These are phyloP conservation scores for Rotaria macrura DNA, from an alignment of 2,888 invertebrate genomes.

Conservation along the genomic window DNA sequence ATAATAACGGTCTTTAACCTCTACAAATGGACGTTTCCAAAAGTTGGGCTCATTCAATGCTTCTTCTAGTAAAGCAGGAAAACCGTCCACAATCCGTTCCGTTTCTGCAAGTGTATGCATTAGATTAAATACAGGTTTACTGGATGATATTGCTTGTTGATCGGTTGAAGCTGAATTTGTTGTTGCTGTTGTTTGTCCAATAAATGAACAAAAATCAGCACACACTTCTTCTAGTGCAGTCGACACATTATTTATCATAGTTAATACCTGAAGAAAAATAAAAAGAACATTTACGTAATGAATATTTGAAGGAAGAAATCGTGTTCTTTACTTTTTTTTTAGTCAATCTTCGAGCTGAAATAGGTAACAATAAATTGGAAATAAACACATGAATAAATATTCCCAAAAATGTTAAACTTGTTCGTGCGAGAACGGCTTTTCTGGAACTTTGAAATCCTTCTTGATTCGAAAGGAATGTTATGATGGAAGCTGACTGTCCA, in stretches of 20 bases:
- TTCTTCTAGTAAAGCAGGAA: neutral
- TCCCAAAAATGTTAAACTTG: slow-evolving; percentile 10
- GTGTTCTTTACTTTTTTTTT: neutral
- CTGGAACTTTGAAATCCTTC: neutral
- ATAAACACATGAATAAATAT: neutral
- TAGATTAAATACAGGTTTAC: neutral
- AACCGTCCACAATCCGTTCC: neutral
- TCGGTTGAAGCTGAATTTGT: neutral
- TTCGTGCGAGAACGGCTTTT: neutral
- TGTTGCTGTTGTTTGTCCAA: neutral
- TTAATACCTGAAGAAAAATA: neutral
- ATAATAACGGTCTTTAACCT: neutral
- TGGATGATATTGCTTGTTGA: neutral
- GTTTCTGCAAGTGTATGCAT: neutral
- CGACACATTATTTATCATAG: neutral
- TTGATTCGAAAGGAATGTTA: neutral
- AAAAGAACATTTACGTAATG: neutral
- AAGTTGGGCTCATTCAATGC: neutral
- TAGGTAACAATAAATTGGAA: neutral
- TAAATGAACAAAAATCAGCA: slow-evolving; percentile 6
- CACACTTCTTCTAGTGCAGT: neutral
- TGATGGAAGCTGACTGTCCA: neutral
- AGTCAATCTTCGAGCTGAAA: neutral
- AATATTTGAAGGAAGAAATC: no score
- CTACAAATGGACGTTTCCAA: neutral